Conservation (phyloP, 2,888 invertebrate species). For the Gordius sp. region DNA sequence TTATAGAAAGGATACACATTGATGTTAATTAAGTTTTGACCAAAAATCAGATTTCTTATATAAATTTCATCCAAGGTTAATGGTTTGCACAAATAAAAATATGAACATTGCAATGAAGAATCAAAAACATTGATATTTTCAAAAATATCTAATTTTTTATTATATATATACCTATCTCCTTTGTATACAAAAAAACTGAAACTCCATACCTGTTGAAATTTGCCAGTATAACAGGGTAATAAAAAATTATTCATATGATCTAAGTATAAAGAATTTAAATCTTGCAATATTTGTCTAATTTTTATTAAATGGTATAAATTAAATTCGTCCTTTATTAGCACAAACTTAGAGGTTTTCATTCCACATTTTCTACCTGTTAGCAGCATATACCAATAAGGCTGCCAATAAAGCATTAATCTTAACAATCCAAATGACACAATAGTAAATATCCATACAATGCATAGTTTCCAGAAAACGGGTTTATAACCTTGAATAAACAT, state of each 20-base stretch:
- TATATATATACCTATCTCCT: not conserved
- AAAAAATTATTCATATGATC: slow-evolving; percentile 34
- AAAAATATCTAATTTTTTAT: not conserved
- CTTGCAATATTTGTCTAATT: slow-evolving; percentile 26
- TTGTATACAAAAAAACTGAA: not conserved
- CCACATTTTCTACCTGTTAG: slow-evolving; percentile 13
- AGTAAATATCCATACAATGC: slow-evolving; percentile 28
- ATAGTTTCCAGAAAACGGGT: no score
- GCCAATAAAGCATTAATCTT: slow-evolving; percentile 24
- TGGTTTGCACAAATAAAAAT: not conserved
- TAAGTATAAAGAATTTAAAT: slow-evolving; percentile 50
- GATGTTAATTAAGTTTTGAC: slow-evolving; percentile 31
- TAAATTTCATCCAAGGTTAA: not conserved
- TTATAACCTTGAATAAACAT: no score
- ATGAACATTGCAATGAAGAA: not conserved
- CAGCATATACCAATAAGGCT: slow-evolving; percentile 18
- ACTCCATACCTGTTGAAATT: not conserved
- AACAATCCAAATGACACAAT: slow-evolving; percentile 22
- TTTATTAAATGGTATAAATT: no score
- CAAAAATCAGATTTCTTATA: slow-evolving; percentile 26
- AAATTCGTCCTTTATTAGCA: slow-evolving; percentile 13
- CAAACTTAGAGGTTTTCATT: not conserved
- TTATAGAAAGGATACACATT: slow-evolving; percentile 31
- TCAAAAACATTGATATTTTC: slow-evolving; percentile 12
- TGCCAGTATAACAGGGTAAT: not conserved